phyloP scores from a whole-genome alignment of 2,797 vertebrate genomes.

The Clarias platycephalus region DNA sequence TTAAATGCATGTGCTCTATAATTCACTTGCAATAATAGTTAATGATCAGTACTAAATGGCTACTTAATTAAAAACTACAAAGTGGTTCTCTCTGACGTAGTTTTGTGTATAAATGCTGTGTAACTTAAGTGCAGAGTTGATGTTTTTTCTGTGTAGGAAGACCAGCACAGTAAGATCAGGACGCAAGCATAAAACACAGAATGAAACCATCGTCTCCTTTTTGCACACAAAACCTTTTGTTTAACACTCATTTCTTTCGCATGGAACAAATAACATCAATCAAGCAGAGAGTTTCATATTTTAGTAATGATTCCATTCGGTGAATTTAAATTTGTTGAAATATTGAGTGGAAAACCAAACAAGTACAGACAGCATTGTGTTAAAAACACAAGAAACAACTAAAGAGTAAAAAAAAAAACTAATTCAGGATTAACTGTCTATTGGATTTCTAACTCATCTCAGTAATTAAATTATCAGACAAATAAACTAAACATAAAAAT shows the following conservation, averaged over 20 bases:
- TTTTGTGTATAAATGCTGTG: not conserved
- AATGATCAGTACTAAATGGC: not conserved
- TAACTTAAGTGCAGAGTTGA: not conserved
- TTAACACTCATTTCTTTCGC: constrained; percentile 49
- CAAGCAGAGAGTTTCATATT: constrained; percentile 38
- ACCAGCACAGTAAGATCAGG: constrained; percentile 37
- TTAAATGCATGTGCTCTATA: not conserved
- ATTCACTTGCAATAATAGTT: not conserved
- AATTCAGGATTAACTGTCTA: not conserved
- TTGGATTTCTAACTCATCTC: not conserved
- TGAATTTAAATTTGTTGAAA: constrained; percentile 19
- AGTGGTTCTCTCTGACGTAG: too few species aligned
- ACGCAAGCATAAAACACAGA: constrained; percentile 30
- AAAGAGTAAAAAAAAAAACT: not conserved
- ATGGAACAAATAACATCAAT: constrained; percentile 46
- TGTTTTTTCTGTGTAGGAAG: constrained; percentile 45
- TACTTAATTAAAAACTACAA: not conserved
- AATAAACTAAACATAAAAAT: not conserved
- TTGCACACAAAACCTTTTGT: constrained; percentile 11
- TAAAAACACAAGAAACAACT: not conserved
- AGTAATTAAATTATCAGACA: not conserved
- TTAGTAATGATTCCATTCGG: constrained; percentile 50
- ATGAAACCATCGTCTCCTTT: constrained; percentile 39
- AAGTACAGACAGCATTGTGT: not conserved
- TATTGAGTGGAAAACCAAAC: constrained; percentile 31